phyloP scores from a whole-genome alignment of 2,888 invertebrate species.

The Lamellibrachia columna region DNA sequence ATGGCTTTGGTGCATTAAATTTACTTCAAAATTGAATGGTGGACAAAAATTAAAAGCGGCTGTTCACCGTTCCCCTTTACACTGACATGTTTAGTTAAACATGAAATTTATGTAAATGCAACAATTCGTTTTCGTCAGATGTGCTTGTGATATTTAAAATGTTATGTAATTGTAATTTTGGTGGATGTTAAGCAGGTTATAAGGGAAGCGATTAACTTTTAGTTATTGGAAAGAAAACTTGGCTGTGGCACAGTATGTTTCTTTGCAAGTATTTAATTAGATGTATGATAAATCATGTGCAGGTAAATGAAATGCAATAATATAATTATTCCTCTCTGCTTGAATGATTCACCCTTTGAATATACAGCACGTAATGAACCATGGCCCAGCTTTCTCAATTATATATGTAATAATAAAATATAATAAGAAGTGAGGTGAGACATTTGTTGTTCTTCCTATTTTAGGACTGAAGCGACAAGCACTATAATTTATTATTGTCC shows the following conservation, averaged over 20 bases:
- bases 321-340: conserved; percentile 9
- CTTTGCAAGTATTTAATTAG: conserved; percentile 1
- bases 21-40: background rate
- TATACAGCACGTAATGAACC: background rate
- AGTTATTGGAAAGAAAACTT: background rate
- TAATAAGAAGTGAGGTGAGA: conserved; percentile 16
- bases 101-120: conserved; percentile 10
- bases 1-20: background rate
- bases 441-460: background rate
- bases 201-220: background rate
- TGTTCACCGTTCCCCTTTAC: background rate
- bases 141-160: conserved; percentile 4
- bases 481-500: background rate
- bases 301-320: background rate
- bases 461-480: background rate
- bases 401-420: conserved; percentile 16
- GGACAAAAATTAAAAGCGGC: background rate
- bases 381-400: conserved; percentile 16
- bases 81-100: background rate
- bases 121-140: background rate
- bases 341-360: conserved; percentile 3
- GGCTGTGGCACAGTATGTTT: background rate
- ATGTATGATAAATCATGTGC: background rate
- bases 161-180: conserved; percentile 16
- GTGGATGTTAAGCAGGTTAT: background rate